phyloP scores from a whole-genome alignment of 2,888 invertebrate genomes.

The Thymelicus lineola region DNA sequence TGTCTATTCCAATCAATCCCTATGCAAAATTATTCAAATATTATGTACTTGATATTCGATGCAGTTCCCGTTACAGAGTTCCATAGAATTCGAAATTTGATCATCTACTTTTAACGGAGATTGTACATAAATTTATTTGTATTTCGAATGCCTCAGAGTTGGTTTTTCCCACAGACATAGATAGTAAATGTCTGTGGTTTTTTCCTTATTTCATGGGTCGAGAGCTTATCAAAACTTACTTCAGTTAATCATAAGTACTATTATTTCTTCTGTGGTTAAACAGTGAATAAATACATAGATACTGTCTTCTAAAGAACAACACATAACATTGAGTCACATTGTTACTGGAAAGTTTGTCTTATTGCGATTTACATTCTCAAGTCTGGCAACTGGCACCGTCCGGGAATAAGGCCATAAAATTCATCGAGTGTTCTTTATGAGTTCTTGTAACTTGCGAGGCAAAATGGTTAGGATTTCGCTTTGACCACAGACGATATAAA shows the following conservation, averaged over 20 bases:
- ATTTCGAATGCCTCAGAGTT: background rate
- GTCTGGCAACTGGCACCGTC: slow-evolving; percentile 52
- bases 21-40: too few relatives aligned
- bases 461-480: slow-evolving; percentile 18
- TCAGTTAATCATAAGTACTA: too few relatives aligned
- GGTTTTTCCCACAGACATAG: too few relatives aligned
- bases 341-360: background rate
- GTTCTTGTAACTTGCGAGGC: slow-evolving; percentile 43
- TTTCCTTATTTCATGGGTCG: background rate
- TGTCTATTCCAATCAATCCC: too few relatives aligned
- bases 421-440: slow-evolving; percentile 60
- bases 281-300: background rate
- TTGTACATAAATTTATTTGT: slow-evolving; percentile 13
- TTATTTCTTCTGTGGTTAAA: too few relatives aligned
- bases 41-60: too few relatives aligned
- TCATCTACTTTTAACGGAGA: background rate
- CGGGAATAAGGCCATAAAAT: slow-evolving; percentile 68
- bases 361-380: slow-evolving; percentile 8
- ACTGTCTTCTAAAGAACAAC: too few relatives aligned
- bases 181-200: too few relatives aligned
- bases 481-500: background rate
- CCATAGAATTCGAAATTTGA: too few relatives aligned
- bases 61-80: too few relatives aligned
- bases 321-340: background rate
- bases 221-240: background rate